These are phyloP conservation scores for Strix aluco DNA, from an alignment of 2,113 vertebrate species.

Conservation along the genomic window DNA sequence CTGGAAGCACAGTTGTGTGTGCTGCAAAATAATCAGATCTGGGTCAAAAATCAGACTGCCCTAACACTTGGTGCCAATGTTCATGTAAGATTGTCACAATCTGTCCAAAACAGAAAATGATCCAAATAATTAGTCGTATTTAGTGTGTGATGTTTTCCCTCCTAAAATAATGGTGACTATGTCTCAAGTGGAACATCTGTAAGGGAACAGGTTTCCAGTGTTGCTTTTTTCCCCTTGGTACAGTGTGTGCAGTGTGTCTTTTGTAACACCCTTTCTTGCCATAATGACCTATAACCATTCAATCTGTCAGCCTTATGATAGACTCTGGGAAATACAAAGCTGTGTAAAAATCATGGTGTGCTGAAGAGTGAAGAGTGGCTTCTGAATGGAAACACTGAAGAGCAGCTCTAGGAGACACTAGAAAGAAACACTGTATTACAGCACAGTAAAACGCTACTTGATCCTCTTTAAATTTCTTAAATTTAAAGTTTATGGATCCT, in stretches of 20 bases:
- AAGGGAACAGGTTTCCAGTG: background rate
- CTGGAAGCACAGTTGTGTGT: background rate
- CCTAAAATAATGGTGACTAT: background rate
- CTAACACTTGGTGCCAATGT: background rate
- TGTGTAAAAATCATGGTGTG: background rate
- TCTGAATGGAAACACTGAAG: background rate
- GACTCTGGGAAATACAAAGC: background rate
- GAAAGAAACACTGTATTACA: background rate
- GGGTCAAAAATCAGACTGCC: slow-evolving; percentile 12
- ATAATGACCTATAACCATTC: background rate
- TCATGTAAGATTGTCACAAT: background rate
- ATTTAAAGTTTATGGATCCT: background rate
- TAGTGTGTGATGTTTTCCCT: background rate
- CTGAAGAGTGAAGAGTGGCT: background rate
- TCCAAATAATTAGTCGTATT: background rate
- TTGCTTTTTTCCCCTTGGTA: background rate
- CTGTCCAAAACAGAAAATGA: background rate
- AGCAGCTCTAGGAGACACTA: background rate
- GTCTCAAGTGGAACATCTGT: background rate
- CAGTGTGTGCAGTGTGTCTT: background rate
- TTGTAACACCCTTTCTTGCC: background rate
- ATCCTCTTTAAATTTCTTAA: background rate
- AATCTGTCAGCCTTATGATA: background rate
- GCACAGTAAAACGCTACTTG: background rate
- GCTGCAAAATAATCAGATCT: slow-evolving; percentile 4